phyloP scores from a whole-genome alignment of 1,140 invertebrate genomes.

The Trichonephila inaurata region DNA sequence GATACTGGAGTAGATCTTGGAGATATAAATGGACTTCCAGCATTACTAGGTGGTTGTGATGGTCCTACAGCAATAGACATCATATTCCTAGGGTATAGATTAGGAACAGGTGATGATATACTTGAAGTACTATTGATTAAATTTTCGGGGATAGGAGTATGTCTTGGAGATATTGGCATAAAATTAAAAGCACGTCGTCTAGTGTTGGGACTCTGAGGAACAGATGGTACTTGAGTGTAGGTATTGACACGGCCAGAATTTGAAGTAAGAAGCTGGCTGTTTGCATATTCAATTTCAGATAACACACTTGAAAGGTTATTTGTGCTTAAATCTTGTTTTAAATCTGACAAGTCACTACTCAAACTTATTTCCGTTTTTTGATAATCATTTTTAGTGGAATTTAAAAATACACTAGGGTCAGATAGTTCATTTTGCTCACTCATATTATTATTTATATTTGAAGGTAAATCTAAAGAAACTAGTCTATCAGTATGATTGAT shows the following conservation, averaged over 20 bases:
- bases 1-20: constrained; percentile 88
- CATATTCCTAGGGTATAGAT: constrained; percentile 69
- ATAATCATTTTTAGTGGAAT: constrained; percentile 25
- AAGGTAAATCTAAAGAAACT: constrained; percentile 8
- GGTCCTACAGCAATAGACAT: constrained; percentile 77
- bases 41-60: constrained; percentile 81
- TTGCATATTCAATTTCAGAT: background rate
- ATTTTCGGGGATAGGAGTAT: constrained; percentile 79
- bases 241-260: constrained; percentile 45
- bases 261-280: background rate
- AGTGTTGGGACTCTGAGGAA: constrained; percentile 84
- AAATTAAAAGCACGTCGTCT: constrained; percentile 90
- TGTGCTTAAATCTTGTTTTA: constrained; percentile 36
- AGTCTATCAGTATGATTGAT: constrained; percentile 27
- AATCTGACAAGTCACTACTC: constrained; percentile 27
- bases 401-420: constrained; percentile 67
- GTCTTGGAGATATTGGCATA: constrained; percentile 89
- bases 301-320: constrained; percentile 38
- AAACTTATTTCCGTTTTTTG: constrained; percentile 33
- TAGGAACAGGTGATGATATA: constrained; percentile 57
- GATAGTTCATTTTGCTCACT: constrained; percentile 14
- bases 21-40: constrained; percentile 91
- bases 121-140: constrained; percentile 81
- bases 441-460: background rate
- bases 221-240: constrained; percentile 78